Evolutionary conservation across 2,113 vertebrate genomes (phyloP).

Genomic region (Ctenodactylus gundi): DNA sequence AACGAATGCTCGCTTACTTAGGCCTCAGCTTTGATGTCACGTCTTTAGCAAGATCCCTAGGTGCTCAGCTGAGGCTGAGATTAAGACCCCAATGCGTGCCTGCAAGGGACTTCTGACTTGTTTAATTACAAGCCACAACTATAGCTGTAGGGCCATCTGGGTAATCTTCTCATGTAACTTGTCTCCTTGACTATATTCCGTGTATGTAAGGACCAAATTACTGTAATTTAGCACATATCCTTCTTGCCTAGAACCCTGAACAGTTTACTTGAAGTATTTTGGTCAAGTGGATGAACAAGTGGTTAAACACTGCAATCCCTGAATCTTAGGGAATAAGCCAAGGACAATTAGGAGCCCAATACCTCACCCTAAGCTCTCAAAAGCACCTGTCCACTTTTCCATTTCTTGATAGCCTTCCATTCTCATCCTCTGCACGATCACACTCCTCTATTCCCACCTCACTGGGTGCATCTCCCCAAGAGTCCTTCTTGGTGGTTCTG

Average conservation of each 20-base stretch:
- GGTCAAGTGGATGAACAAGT: neutral
- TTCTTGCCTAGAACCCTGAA: neutral
- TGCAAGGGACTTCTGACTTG: neutral
- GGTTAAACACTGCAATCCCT: neutral
- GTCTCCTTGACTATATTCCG: neutral
- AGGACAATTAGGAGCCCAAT: neutral
- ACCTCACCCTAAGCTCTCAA: neutral
- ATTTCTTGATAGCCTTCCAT: neutral
- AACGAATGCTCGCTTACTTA: neutral
- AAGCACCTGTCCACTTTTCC: neutral
- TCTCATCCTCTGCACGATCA: neutral
- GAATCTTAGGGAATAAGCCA: neutral
- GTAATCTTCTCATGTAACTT: neutral
- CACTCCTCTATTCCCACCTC: neutral
- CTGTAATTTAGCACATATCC: neutral
- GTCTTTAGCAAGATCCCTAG: neutral
- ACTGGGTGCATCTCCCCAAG: neutral
- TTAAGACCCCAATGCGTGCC: neutral
- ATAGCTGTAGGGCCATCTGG: neutral
- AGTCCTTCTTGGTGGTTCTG: neutral
- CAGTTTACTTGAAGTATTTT: neutral
- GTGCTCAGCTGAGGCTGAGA: neutral
- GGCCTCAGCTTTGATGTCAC: neutral
- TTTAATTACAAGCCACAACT: neutral
- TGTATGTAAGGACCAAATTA: neutral